Base-by-base conservation (phyloP, 2,797 vertebrate genomes). In the Ceryle rudis region DNA sequence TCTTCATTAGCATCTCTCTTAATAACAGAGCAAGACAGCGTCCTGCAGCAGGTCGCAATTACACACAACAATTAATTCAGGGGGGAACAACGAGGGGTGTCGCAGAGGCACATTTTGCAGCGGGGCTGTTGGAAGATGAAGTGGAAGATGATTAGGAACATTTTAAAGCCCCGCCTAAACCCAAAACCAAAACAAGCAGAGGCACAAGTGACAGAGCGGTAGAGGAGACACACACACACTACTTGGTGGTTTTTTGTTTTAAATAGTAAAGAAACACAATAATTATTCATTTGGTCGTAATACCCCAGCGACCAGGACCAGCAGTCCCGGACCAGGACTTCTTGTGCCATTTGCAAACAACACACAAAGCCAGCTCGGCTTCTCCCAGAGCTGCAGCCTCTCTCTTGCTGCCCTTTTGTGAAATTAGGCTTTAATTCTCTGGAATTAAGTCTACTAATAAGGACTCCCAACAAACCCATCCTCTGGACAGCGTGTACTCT, bases 1-100 rank as follows among this genome's bases (percentile, higher is more conserved):
- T 97, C 97, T 92, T 94, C 92, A 97, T 96, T 93, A 97, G 95
- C 90, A 95, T 85, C 73, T 55, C 52, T 21, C 35, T 66, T 74
- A 70, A 65, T 82, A 91, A 86, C 9, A 47, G 60, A 77, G 81
- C 78, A 72, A 94, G 88, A 35, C 72, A 90, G 74, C 1, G 31
- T 90, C 95, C 96, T 57, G 95, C 12, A 0, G 95, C 90, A 90
- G 85, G 90, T 89, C 42, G 66, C 65, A 94, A 93, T 93, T 95
- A 95, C 92, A 89, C 75, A n/a, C 61, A 54, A 33, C 84, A 96
- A 96, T 96, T 92, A 95, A 94, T 69, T 65, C 82, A 72, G 75
- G 22, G 51, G 82, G 94, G 95, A 95, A 95, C 75, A 75, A 90
- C 25, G 87, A 79, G 8, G 41, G 79, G 73, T 35, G 55, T 29